Evolutionary conservation across 2,888 invertebrate genomes (phyloP).

Genomic region (Megastigmus dorsalis): DNA sequence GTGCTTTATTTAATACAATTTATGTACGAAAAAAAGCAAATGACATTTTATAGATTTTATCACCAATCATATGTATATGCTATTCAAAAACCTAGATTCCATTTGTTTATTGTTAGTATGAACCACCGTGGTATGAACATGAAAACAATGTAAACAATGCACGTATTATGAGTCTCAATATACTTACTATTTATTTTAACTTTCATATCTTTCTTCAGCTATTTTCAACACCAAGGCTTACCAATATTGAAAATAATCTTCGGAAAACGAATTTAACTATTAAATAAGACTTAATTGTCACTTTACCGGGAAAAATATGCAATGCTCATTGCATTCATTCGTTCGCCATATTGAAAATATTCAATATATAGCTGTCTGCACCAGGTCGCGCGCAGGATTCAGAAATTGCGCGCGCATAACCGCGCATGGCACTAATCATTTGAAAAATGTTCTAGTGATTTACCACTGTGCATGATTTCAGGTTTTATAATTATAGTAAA

Average conservation of each 20-base stretch:
- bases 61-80: no score
- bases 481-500: no score
- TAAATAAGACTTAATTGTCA: background rate
- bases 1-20: no score
- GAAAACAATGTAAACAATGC: background rate
- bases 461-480: no score
- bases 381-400: background rate
- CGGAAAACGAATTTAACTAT: background rate
- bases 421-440: background rate
- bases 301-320: background rate
- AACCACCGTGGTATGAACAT: no score
- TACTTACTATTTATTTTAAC: conserved; percentile 80
- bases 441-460: background rate
- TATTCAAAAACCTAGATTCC: no score
- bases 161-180: no score
- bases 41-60: no score
- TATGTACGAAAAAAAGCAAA: no score
- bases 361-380: no score
- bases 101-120: no score
- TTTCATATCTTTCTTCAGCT: conserved; percentile 76
- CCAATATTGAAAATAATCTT: no score
- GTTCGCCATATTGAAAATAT: conserved; percentile 7
- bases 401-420: conserved; percentile 4
- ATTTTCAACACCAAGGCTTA: background rate
- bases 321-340: background rate